Evolutionary conservation across 2,113 vertebrate species (phyloP).

Genomic region (Phocoena sinus): DNA sequence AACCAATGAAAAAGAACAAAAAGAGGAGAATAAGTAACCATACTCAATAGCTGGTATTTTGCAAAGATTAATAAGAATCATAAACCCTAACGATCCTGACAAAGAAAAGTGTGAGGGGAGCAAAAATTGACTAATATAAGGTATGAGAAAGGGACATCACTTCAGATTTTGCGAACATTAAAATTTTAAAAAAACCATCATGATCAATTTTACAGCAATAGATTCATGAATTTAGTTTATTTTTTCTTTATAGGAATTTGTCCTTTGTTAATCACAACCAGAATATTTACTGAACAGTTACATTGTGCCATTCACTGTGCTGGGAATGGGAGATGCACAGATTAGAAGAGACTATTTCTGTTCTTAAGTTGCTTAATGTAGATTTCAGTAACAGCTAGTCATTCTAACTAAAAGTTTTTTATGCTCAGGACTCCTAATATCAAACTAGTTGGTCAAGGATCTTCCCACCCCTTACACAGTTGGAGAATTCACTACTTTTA

Average conservation of each 20-base stretch:
- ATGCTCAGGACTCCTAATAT: background rate
- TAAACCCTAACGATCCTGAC: background rate
- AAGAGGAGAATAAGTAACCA: background rate
- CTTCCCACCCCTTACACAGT: background rate
- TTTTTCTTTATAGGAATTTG: too few species aligned
- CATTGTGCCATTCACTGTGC: background rate
- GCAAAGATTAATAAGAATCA: background rate
- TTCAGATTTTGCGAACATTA: background rate
- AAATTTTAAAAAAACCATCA: background rate
- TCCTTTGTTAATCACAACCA: background rate
- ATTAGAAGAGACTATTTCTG: background rate
- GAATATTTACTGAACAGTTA: background rate
- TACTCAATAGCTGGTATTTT: background rate
- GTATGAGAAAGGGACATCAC: background rate
- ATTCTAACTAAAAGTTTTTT: conserved; percentile 36
- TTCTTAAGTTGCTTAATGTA: background rate
- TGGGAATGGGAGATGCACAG: background rate
- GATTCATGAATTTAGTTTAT: background rate
- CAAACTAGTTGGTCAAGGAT: background rate
- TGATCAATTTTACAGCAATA: background rate
- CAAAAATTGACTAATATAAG: background rate
- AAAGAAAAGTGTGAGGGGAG: background rate
- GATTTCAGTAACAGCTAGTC: background rate
- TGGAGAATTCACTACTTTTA: background rate
- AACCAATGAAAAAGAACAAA: background rate